Evolutionary conservation across 1,140 invertebrate species (phyloP), one percentile per base, ranked within the genome.

Genomic region (Proales similis): DNA sequence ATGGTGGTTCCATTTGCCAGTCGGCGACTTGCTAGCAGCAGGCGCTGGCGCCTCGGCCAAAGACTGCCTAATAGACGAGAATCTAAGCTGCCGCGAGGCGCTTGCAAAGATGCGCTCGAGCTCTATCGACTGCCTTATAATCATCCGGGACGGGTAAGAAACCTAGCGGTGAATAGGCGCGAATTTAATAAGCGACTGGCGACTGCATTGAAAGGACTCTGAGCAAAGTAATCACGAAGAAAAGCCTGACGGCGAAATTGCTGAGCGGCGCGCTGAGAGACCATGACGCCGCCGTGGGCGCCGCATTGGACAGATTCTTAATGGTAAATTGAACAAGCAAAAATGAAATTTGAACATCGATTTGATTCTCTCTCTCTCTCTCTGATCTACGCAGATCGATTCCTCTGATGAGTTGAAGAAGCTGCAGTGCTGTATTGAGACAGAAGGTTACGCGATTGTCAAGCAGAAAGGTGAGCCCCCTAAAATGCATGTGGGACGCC

Each of bases 151-250:
- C n/a, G n/a, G n/a, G n/a, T n/a, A n/a, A n/a, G n/a, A n/a, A n/a
- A n/a, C n/a, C n/a, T n/a, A n/a, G n/a, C n/a, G n/a, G n/a, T n/a
- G n/a, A n/a, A n/a, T n/a, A n/a, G n/a, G n/a, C n/a, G n/a, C n/a
- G n/a, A n/a, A n/a, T n/a, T n/a, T n/a, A n/a, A n/a, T n/a, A n/a
- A n/a, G n/a, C n/a, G n/a, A n/a, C n/a, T n/a, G n/a, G n/a, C n/a
- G n/a, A n/a, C n/a, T n/a, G n/a, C n/a, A n/a, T 36, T 9, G 14
- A 36, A 36, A 49, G 51, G 32, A 9, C 45, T 42, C 45, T 57
- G 14, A 57, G 45, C 20, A 57, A 57, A 29, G 51, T 57, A 14
- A 57, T 57, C 0, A 57, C 33, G 17, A 57, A 57, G 32, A 57
- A 57, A 30, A 57, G 45, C 32, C 19, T 57, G 4, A 57, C 45